A percentile compares a stretch with the other conserved stretches of the same genome.
Conservation (phyloP, 2,113 vertebrate genomes). For the Scatophagus argus region DNA sequence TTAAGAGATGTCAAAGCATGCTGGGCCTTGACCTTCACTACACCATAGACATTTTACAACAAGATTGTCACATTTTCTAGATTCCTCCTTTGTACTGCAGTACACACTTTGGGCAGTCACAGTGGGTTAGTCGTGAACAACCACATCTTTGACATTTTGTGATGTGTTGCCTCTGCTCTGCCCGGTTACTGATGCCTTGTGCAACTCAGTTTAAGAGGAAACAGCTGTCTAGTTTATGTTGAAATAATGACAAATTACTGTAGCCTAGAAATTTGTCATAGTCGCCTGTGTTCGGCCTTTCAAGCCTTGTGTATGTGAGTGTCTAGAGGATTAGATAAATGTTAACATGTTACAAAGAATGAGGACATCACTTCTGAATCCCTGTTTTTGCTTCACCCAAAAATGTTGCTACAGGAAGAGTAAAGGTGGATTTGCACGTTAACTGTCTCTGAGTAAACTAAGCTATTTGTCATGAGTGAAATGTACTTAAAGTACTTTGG, state of each 20-base stretch:
- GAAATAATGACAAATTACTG: conserved; percentile 19
- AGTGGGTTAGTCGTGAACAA: not conserved
- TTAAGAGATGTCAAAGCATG: conserved; percentile 33
- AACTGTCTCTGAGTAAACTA: not conserved
- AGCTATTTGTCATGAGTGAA: not conserved
- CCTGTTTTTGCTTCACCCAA: not conserved
- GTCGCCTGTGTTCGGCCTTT: not conserved
- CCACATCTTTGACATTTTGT: conserved; percentile 17
- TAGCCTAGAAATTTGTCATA: not conserved
- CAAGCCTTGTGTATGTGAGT: not conserved
- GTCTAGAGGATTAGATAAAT: not conserved
- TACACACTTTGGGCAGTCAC: conserved; percentile 23
- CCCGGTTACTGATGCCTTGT: conserved; percentile 4
- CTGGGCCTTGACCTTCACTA: conserved; percentile 32
- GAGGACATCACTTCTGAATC: not conserved
- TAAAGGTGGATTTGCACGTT: not conserved
- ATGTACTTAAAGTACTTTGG: not conserved
- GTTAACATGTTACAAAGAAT: not conserved
- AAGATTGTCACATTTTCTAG: conserved; percentile 38
- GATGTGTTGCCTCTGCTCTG: conserved; percentile 2
- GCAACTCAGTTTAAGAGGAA: not conserved
- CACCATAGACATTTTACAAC: conserved; percentile 37
- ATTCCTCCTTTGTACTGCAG: conserved; percentile 43
- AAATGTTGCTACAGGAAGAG: not conserved
- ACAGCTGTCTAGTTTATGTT: not conserved